A percentile compares a stretch with the other conserved stretches of the same genome.
phyloP scores from a whole-genome alignment of 64 coral and sea anemone species.

The Montipora efflorescens region DNA sequence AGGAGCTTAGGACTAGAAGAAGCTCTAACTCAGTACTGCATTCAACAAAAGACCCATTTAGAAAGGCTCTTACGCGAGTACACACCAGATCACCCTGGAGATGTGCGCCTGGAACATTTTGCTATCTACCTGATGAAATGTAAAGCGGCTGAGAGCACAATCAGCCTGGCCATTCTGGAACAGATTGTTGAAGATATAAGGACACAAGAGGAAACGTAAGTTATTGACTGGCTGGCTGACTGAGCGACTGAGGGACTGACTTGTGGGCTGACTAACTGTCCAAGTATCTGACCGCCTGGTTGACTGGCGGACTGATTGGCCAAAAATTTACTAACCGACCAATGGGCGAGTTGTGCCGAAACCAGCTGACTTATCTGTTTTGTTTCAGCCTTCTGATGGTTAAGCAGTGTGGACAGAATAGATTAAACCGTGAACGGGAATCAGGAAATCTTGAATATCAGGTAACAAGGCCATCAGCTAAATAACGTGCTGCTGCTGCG shows the following conservation, averaged over 20 bases:
- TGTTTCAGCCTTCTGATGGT: slow-evolving; percentile 33
- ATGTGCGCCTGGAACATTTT: slow-evolving; percentile 90
- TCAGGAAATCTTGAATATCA: slow-evolving; percentile 26
- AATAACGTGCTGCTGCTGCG: too few species aligned
- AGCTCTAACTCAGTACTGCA: slow-evolving; percentile 63
- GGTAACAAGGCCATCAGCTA: neutral
- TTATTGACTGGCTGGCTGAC: neutral
- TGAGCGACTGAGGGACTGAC: too few species aligned
- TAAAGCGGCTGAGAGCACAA: slow-evolving; percentile 45
- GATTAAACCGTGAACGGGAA: slow-evolving; percentile 25
- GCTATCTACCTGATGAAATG: slow-evolving; percentile 85
- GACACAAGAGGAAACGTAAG: slow-evolving; percentile 50
- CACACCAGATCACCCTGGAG: slow-evolving; percentile 53
- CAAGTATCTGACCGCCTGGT: neutral
- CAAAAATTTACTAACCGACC: neutral
- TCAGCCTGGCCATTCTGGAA: slow-evolving; percentile 81
- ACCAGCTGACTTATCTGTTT: neutral
- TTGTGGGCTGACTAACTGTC: neutral
- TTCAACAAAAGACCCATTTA: slow-evolving; percentile 44
- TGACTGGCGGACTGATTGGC: neutral
- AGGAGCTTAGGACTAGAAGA: slow-evolving; percentile 51
- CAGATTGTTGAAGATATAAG: slow-evolving; percentile 77
- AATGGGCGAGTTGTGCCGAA: neutral
- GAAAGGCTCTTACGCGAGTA: slow-evolving; percentile 58
- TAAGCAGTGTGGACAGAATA: slow-evolving; percentile 44